Base-by-base conservation (phyloP, 2,797 vertebrate species). In the Myotis vivesi region DNA sequence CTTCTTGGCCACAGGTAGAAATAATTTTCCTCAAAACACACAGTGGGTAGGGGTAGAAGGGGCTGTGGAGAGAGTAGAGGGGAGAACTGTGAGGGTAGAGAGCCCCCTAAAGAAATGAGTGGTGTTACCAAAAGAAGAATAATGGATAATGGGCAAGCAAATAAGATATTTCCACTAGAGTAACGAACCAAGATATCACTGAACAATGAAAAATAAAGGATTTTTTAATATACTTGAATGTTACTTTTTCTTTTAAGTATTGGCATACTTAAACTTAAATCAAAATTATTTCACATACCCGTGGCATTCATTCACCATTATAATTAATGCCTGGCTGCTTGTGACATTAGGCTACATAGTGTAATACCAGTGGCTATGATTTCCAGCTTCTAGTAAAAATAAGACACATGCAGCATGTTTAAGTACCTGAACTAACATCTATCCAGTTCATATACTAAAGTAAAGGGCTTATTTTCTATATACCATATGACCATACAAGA, bases 261-360 rank as follows among this genome's bases (percentile, higher is more conserved):
- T 89, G 22, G 5, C 66, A 72, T 89, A 76, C 71, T 91, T 92
- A 84, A 86, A 83, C 83, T 87, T 75, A 95, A 69, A 41, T 91
- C 41, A 91, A 87, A 94, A 76, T 86, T 16, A 76, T 80, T 95
- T 94, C 75, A 91, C 25, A 66, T 44, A 38, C 28, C 13, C 15
- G 44, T 12, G 15, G 12, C 25, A 84, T 11, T 73, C 19, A 51
- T 64, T 95, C 33, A 41, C 30, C 41, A 72, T 72, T 76, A 15
- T 49, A 81, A 80, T 85, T 82, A 83, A 36, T 81, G 11, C 6
- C 13, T 75, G 73, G 25, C 41, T 91, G 8, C 33, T 87, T 91
- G 51, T 49, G 22, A 51, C n/a, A n/a, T 20, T 87, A 76, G 28
- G 20, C 57, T 71, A 46, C 41, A 81, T 38, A 41, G 2, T 59